Percentiles rank a stretch among this genome's conserved stretches.
Evolutionary conservation across 2,797 vertebrate genomes (phyloP).

Genomic region (Rhabdomys pumilio): DNA sequence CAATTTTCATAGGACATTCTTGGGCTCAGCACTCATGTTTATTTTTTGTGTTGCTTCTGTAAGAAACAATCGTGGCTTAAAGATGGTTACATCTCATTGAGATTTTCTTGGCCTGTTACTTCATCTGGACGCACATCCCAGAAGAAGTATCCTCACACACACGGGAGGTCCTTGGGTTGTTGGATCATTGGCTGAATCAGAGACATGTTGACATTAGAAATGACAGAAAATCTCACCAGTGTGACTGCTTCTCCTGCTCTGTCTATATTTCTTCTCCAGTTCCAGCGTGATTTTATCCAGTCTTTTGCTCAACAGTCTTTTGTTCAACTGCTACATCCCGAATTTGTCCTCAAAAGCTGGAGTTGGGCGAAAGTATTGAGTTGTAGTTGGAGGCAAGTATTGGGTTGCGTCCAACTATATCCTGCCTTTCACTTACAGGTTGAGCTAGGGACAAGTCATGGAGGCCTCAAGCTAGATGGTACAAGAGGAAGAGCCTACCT

Average conservation of each 20-base stretch:
- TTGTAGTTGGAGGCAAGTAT: not conserved
- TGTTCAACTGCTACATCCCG: not conserved
- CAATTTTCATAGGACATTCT: not conserved
- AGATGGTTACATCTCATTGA: conserved; percentile 6
- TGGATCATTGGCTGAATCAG: not conserved
- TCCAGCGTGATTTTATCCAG: not conserved
- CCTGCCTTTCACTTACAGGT: not conserved
- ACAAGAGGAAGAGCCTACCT: not conserved
- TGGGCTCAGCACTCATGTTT: not conserved
- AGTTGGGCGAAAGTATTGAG: not conserved
- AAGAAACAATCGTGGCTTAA: not conserved
- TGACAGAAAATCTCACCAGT: not conserved
- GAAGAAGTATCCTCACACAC: not conserved
- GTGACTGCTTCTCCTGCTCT: not conserved
- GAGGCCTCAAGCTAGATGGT: not conserved
- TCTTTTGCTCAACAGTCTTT: not conserved
- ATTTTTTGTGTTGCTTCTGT: conserved; percentile 1
- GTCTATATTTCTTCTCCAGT: not conserved
- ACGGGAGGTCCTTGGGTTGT: not conserved
- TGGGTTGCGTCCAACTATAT: not conserved
- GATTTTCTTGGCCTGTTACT: conserved; percentile 47
- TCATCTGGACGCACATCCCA: not conserved
- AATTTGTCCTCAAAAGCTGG: conserved; percentile 36
- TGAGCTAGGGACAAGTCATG: not conserved
- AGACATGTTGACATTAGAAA: conserved; percentile 27